Conservation (phyloP, 2,888 invertebrate genomes). For the Elegia similella region DNA sequence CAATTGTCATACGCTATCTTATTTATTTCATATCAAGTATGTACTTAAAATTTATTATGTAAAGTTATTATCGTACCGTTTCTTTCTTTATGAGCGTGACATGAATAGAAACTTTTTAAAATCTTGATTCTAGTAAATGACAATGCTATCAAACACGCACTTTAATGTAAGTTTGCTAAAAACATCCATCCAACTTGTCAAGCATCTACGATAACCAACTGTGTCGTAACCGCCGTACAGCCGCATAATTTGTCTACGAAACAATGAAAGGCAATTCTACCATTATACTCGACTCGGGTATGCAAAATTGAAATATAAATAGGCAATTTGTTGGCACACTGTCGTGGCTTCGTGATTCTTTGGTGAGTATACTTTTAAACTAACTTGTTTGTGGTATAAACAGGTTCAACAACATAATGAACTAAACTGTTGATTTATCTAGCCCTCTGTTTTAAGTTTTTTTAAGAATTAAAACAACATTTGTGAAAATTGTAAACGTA, state of each 20-base stretch:
- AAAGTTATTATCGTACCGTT: background rate
- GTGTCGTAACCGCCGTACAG: background rate
- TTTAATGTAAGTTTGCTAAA: background rate
- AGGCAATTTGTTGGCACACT: background rate
- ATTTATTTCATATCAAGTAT: too few species aligned
- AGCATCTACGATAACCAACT: background rate
- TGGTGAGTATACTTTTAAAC: background rate
- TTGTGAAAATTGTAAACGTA: too few species aligned
- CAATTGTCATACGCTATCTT: too few species aligned
- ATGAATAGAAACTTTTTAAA: background rate
- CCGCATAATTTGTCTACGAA: background rate
- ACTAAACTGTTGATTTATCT: too few species aligned
- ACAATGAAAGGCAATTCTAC: background rate
- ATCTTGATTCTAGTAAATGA: background rate
- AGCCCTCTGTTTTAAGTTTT: too few species aligned
- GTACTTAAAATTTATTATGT: too few species aligned
- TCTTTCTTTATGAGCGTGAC: background rate
- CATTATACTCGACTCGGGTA: background rate
- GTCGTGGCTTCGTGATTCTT: background rate
- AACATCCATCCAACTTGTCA: background rate
- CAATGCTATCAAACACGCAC: background rate
- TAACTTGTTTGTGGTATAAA: background rate
- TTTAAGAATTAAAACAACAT: too few species aligned
- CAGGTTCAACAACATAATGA: too few species aligned
- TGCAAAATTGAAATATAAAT: background rate